These are phyloP conservation scores for Ischnus inquisitorius DNA, from an alignment of 2,888 invertebrate species.

Conservation along the genomic window DNA sequence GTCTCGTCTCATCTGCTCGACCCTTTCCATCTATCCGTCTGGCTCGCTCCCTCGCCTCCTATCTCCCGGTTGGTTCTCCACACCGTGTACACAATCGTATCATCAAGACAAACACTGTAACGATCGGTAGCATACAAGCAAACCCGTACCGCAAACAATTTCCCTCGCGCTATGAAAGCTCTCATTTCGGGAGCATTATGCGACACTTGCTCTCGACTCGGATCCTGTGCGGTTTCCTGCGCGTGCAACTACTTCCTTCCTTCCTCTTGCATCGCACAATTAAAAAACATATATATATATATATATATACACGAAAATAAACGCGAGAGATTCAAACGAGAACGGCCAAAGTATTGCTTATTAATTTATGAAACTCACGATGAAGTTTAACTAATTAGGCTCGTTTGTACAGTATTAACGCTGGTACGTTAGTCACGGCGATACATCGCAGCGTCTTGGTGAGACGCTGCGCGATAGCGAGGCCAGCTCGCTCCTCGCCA, in stretches of 20 bases:
- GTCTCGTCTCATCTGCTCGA: neutral
- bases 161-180: slow-evolving; percentile 67
- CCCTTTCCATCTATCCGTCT: slow-evolving; percentile 23
- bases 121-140: slow-evolving; percentile 75
- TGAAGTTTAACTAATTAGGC: slow-evolving; percentile 9
- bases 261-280: slow-evolving; percentile 48
- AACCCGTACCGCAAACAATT: slow-evolving; percentile 74
- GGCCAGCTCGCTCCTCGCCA: slow-evolving; percentile 17
- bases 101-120: slow-evolving; percentile 78
- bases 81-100: slow-evolving; percentile 78
- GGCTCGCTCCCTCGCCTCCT: neutral
- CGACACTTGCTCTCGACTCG: slow-evolving; percentile 5
- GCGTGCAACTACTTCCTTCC: neutral
- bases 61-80: slow-evolving; percentile 35
- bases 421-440: neutral
- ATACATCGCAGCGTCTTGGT: slow-evolving; percentile 31
- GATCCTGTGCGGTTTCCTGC: neutral
- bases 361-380: neutral
- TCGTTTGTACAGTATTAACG: slow-evolving; percentile 19
- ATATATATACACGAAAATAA: no score
- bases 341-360: neutral
- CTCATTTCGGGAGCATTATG: slow-evolving; percentile 49
- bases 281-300: no score
- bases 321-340: neutral
- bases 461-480: no score